These are phyloP conservation scores for Campaea margaritaria DNA, from an alignment of 2,888 invertebrate species.

Conservation along the genomic window DNA sequence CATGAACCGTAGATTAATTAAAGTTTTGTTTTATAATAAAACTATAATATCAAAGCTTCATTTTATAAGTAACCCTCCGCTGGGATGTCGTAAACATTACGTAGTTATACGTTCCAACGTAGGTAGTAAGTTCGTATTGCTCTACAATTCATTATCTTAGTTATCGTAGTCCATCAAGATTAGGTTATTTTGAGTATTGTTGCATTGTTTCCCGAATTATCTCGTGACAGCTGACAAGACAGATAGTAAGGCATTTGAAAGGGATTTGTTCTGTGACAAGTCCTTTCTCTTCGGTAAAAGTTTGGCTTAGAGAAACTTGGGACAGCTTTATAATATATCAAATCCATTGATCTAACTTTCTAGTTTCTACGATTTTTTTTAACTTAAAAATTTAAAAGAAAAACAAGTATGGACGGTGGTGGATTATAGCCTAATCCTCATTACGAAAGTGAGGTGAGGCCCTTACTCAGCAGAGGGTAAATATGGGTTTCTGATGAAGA, in stretches of 20 bases:
- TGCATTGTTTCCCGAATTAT: conserved; percentile 63
- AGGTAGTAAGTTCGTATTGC: background rate
- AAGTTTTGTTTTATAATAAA: too few species aligned
- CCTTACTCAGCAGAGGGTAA: too few species aligned
- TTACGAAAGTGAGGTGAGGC: too few species aligned
- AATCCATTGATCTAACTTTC: background rate
- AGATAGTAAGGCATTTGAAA: conserved; percentile 45
- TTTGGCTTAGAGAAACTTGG: conserved; percentile 39
- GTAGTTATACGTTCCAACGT: background rate
- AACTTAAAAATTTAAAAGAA: too few species aligned
- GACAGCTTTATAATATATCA: conserved; percentile 20
- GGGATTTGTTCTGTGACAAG: conserved; percentile 48
- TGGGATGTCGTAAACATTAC: background rate
- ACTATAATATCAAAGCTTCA: too few species aligned
- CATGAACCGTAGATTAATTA: too few species aligned
- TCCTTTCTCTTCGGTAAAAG: conserved; percentile 57
- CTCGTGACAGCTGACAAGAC: conserved; percentile 68
- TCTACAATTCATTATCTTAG: background rate
- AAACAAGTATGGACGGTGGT: too few species aligned
- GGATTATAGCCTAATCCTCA: too few species aligned
- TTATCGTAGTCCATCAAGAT: conserved; percentile 49
- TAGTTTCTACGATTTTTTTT: too few species aligned
- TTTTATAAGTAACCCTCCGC: background rate
- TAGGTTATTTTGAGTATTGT: conserved; percentile 35
- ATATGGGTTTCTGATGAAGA: too few species aligned